Percentiles rank a stretch among this genome's conserved stretches.
Conservation (phyloP, 2,797 vertebrate species). For the Hephaestus fuliginosus region DNA sequence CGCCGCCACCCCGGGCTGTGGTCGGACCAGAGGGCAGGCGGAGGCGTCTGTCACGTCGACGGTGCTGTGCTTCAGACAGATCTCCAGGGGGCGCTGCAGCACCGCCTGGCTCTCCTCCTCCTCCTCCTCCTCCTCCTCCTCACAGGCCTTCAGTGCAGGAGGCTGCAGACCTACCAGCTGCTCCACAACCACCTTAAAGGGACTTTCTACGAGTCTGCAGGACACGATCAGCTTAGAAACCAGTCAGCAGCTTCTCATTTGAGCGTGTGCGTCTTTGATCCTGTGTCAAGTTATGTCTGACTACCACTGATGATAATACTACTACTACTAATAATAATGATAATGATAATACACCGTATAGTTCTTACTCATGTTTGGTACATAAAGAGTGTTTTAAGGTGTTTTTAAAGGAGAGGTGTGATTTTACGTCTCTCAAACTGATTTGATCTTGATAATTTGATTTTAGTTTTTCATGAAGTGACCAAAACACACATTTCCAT, state of each 20-base stretch:
- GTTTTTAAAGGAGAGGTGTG: no score
- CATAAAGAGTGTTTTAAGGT: no score
- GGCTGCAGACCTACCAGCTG: conserved; percentile 86
- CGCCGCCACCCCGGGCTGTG: conserved; percentile 88
- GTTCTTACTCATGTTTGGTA: no score
- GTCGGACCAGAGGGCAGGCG: conserved; percentile 88
- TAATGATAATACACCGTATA: no score
- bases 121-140: conserved; percentile 64
- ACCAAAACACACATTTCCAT: no score
- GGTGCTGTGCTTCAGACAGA: conserved; percentile 91
- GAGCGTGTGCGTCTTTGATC: no score
- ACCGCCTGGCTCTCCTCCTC: conserved; percentile 77
- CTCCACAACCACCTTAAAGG: conserved; percentile 93
- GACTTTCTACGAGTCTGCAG: conserved; percentile 88
- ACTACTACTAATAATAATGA: no score
- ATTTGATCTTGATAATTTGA: no score
- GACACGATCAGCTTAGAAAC: background rate
- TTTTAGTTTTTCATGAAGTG: no score
- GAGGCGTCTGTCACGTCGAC: conserved; percentile 80
- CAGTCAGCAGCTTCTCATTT: background rate
- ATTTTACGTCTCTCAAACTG: no score
- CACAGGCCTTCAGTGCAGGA: background rate
- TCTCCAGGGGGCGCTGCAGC: conserved; percentile 91
- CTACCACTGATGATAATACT: no score
- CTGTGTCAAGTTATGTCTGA: no score